These are phyloP conservation scores for Lanistes nyassanus DNA, from an alignment of 1,140 invertebrate species.

Conservation along the genomic window DNA sequence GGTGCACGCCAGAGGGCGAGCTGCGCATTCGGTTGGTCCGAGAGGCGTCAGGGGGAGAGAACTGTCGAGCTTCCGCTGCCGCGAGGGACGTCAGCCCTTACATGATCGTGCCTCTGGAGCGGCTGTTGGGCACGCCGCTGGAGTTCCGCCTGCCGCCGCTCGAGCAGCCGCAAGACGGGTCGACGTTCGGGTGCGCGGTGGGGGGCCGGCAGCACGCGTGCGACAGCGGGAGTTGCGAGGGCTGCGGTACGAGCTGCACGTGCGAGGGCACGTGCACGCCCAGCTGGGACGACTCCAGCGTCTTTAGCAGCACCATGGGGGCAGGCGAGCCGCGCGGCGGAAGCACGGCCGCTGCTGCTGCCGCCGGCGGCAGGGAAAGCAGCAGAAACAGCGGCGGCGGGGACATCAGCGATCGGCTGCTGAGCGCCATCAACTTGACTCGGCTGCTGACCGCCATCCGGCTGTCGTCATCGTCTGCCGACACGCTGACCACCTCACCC, in stretches of 20 bases:
- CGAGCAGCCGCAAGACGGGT: background rate
- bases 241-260: background rate
- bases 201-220: background rate
- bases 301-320: constrained; percentile 5
- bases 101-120: constrained; percentile 30
- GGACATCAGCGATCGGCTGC: constrained; percentile 23
- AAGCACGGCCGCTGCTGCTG: background rate
- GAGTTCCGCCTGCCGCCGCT: background rate
- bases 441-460: constrained; percentile 17
- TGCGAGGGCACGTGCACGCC: constrained; percentile 14
- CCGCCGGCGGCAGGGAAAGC: too few relatives aligned
- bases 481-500: constrained; percentile 17
- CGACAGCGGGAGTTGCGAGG: background rate
- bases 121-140: background rate
- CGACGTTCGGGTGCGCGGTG: constrained; percentile 17
- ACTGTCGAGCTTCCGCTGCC: background rate
- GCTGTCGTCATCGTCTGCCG: constrained; percentile 21
- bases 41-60: background rate
- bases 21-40: constrained; percentile 11
- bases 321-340: background rate
- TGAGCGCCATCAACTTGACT: constrained; percentile 24
- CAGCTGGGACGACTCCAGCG: constrained; percentile 22
- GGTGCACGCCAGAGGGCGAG: constrained; percentile 17
- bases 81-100: constrained; percentile 20
- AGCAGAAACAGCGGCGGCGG: too few relatives aligned